phyloP scores from a whole-genome alignment of 2,888 invertebrate genomes.

The Aphrophora alni region DNA sequence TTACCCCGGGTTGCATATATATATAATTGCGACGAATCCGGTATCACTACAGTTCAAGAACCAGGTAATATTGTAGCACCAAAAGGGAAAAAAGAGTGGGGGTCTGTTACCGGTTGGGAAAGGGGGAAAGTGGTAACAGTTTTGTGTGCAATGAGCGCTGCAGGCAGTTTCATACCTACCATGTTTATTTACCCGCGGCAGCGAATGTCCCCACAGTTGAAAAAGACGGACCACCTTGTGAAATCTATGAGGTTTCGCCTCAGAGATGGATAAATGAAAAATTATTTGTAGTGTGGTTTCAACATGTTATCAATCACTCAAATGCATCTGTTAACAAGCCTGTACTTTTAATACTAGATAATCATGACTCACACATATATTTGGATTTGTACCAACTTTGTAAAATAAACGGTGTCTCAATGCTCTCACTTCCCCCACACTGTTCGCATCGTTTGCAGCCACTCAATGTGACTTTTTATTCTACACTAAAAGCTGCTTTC shows the following conservation, averaged over 20 bases:
- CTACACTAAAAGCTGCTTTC: too few species aligned
- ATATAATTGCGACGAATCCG: too few species aligned
- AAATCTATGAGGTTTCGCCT: background rate
- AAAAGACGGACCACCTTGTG: constrained; percentile 27
- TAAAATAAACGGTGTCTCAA: constrained; percentile 48
- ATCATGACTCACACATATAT: constrained; percentile 51
- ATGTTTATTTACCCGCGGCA: constrained; percentile 51
- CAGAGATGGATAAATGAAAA: background rate
- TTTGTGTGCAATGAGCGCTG: background rate
- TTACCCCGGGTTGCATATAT: too few species aligned
- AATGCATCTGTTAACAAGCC: constrained; percentile 53
- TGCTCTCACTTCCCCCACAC: too few species aligned
- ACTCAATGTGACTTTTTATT: constrained; percentile 47
- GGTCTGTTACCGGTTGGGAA: constrained; percentile 9
- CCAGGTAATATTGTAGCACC: background rate
- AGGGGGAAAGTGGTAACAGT: background rate
- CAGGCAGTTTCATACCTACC: background rate
- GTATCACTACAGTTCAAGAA: background rate
- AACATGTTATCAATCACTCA: constrained; percentile 52
- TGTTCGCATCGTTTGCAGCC: too few species aligned
- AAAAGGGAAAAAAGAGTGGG: background rate
- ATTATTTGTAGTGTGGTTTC: too few species aligned
- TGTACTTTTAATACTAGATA: constrained; percentile 53
- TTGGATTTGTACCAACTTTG: constrained; percentile 41
- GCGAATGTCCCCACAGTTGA: constrained; percentile 54